Percentiles rank a stretch among this genome's conserved stretches.
Evolutionary conservation across 2,113 vertebrate genomes (phyloP).

Genomic region (Actenoides hombroni): DNA sequence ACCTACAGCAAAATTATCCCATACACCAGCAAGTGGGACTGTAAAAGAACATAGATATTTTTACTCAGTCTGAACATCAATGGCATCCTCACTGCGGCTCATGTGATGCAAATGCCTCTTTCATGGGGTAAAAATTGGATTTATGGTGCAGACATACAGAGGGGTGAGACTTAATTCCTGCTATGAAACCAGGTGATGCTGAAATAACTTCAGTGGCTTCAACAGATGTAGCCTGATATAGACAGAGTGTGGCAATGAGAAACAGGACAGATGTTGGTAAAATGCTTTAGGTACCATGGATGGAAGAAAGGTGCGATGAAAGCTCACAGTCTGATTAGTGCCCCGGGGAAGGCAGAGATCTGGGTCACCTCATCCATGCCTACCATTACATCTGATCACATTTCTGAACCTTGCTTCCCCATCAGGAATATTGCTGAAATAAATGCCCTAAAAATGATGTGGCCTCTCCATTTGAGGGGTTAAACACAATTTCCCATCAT

Average conservation of each 20-base stretch:
- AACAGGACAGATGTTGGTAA: not conserved
- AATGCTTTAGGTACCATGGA: not conserved
- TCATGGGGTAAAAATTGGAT: not conserved
- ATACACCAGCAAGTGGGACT: not conserved
- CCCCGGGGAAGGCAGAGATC: not conserved
- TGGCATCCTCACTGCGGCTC: not conserved
- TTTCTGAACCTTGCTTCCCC: not conserved
- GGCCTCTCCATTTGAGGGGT: not conserved
- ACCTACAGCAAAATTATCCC: not conserved
- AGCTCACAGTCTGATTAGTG: not conserved
- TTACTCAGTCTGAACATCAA: not conserved
- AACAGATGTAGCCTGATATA: not conserved
- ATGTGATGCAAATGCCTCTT: not conserved
- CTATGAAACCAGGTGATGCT: not conserved
- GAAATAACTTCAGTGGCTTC: not conserved
- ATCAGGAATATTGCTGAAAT: not conserved
- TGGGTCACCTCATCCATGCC: slow-evolving; percentile 37
- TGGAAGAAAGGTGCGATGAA: not conserved
- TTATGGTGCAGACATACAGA: not conserved
- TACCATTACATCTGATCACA: not conserved
- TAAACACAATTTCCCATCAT: slow-evolving; percentile 33
- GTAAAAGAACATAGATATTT: not conserved
- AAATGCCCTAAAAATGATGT: not conserved
- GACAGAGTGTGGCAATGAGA: not conserved
- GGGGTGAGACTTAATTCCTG: not conserved